Percentiles rank a stretch among this genome's conserved stretches.
Conservation (phyloP, 2,797 vertebrate genomes). For the Amblyraja radiata region DNA sequence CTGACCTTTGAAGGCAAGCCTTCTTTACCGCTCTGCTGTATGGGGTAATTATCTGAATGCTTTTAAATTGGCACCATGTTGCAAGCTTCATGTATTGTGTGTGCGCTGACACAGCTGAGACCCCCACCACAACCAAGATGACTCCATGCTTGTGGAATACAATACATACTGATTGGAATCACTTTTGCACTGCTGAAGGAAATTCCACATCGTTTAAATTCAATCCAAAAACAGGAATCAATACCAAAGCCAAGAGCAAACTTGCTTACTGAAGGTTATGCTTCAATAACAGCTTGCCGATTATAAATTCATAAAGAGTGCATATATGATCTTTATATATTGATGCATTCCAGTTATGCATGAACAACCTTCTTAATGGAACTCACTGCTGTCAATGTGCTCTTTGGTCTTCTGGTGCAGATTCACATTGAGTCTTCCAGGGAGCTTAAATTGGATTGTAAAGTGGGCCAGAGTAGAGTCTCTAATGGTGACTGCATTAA, state of each 20-base stretch:
- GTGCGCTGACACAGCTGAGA: neutral
- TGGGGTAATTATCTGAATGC: neutral
- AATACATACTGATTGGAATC: neutral
- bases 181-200: neutral
- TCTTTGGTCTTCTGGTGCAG: neutral
- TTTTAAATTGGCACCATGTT: neutral
- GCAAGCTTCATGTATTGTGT: neutral
- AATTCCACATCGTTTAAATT: neutral
- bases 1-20: neutral
- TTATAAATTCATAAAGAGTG: neutral
- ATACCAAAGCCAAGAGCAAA: neutral
- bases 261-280: neutral
- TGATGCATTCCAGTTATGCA: neutral
- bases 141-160: neutral
- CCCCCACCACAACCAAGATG: neutral
- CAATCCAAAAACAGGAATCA: neutral
- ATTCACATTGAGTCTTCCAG: too few species aligned
- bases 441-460: neutral
- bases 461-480: neutral
- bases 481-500: neutral
- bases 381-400: neutral
- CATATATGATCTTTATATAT: neutral
- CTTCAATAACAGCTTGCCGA: neutral
- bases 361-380: neutral
- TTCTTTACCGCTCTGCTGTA: neutral